Percentiles rank a stretch among this genome's conserved stretches.
Evolutionary conservation across 2,113 vertebrate genomes (phyloP).

Genomic region (Ophiodon elongatus): DNA sequence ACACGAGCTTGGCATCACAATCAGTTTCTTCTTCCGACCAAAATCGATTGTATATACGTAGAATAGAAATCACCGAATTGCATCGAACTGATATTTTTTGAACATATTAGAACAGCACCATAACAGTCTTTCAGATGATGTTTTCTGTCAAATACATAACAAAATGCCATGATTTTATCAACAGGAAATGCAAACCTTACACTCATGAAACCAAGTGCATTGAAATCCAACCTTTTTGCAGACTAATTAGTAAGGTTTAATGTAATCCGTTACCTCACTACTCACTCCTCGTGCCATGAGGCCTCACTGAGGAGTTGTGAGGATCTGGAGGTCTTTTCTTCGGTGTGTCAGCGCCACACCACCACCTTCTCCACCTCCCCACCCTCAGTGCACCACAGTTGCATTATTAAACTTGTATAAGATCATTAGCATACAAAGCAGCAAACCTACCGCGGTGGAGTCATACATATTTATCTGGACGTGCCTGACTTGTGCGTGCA

Average conservation of each 20-base stretch:
- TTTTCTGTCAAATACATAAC: neutral
- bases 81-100: neutral
- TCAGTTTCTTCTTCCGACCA: neutral
- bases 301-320: conserved; percentile 27
- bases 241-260: conserved; percentile 59
- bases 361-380: conserved; percentile 34
- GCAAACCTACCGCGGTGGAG: conserved; percentile 69
- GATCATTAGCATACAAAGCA: conserved; percentile 84
- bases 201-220: neutral
- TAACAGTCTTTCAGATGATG: neutral
- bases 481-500: conserved; percentile 59
- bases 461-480: conserved; percentile 81
- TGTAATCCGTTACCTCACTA: conserved; percentile 58
- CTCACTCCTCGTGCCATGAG: conserved; percentile 45
- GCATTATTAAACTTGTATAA: conserved; percentile 82
- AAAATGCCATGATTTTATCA: conserved; percentile 12
- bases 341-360: conserved; percentile 7
- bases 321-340: conserved; percentile 30
- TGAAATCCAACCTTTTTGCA: conserved; percentile 31
- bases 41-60: neutral
- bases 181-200: conserved; percentile 2
- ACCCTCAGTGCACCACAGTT: conserved; percentile 50
- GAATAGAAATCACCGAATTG: neutral
- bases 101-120: neutral
- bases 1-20: neutral